phyloP scores from a whole-genome alignment of 2,797 vertebrate species.

The Pristis pectinata region DNA sequence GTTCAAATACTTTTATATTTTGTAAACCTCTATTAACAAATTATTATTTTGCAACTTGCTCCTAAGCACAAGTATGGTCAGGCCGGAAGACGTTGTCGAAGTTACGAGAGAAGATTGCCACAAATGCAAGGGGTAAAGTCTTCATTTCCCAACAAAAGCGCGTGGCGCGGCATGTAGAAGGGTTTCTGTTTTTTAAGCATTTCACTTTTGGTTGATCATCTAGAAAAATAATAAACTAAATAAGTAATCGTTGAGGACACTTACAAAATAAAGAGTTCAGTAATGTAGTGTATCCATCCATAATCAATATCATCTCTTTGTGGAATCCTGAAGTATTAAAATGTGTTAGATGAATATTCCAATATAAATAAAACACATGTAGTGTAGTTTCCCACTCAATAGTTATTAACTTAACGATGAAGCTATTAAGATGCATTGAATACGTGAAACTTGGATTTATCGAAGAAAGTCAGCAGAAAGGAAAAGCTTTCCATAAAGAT shows the following conservation, averaged over 20 bases:
- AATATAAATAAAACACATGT: neutral
- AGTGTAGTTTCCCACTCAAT: neutral
- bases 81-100: neutral
- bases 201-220: neutral
- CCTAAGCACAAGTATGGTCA: neutral
- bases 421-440: neutral
- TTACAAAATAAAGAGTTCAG: slow-evolving; percentile 29
- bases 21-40: neutral
- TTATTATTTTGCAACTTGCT: neutral
- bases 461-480: too few relatives aligned
- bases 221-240: neutral
- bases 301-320: slow-evolving; percentile 16
- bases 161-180: neutral
- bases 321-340: slow-evolving; percentile 10
- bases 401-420: neutral
- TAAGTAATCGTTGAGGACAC: neutral
- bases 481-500: neutral
- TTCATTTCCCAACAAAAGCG: neutral
- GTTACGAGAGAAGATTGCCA: neutral
- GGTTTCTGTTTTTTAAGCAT: neutral
- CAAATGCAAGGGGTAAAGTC: neutral
- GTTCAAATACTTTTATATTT: neutral
- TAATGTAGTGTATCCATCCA: slow-evolving; percentile 25
- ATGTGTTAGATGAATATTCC: neutral
- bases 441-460: too few relatives aligned